These are phyloP conservation scores for Bombus superbus DNA, from an alignment of 1,140 invertebrate species.

Conservation along the genomic window DNA sequence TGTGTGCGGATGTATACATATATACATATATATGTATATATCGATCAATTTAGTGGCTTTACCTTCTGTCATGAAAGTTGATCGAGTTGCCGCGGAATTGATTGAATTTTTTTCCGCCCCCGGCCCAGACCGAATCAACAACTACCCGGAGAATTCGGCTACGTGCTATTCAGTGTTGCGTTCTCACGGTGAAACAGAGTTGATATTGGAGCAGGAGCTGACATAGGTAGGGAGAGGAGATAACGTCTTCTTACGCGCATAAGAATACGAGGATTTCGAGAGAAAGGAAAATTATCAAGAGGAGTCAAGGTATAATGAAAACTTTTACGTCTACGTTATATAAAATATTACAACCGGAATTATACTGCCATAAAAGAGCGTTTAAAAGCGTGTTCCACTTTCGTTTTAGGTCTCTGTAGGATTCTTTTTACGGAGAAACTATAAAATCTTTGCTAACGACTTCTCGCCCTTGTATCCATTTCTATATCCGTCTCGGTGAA, in stretches of 20 bases:
- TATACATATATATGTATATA: background rate
- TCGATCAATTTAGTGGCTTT: slow-evolving; percentile 60
- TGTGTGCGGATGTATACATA: too few relatives aligned
- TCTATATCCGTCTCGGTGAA: too few relatives aligned
- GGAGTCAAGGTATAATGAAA: too few relatives aligned
- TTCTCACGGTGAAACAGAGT: background rate
- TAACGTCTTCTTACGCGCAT: background rate
- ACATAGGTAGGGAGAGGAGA: slow-evolving; percentile 19
- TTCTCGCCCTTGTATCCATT: too few relatives aligned
- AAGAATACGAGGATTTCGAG: background rate
- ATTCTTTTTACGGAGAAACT: too few relatives aligned
- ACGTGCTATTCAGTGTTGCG: background rate
- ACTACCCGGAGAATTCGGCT: slow-evolving; percentile 47
- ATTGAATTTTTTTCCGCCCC: slow-evolving; percentile 48
- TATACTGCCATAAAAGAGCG: too few relatives aligned
- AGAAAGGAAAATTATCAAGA: too few relatives aligned
- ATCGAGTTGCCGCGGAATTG: slow-evolving; percentile 59
- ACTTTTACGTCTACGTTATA: too few relatives aligned
- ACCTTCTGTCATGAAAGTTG: slow-evolving; percentile 61
- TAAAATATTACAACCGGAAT: too few relatives aligned
- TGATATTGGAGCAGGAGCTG: background rate
- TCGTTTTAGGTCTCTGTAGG: too few relatives aligned
- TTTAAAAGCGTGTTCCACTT: too few relatives aligned
- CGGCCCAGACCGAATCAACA: slow-evolving; percentile 41
- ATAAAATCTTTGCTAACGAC: too few relatives aligned